phyloP scores from a whole-genome alignment of 2,797 vertebrate species.

The Gouania willdenowi region DNA sequence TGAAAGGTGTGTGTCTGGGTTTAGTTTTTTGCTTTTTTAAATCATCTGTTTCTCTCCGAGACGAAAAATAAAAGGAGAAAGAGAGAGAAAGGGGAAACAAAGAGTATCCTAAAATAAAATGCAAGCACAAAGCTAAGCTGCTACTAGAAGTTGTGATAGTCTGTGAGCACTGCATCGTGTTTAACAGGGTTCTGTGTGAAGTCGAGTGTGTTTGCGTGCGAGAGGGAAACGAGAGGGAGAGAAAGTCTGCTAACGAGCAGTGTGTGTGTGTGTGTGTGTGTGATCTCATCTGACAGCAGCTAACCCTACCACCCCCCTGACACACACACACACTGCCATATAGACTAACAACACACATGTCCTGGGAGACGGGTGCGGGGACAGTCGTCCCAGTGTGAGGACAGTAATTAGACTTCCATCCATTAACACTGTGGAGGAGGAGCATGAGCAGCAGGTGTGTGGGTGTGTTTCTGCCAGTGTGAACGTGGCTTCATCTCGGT shows the following conservation, averaged over 20 bases:
- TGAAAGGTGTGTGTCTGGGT: slow-evolving; percentile 58
- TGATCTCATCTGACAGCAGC: slow-evolving; percentile 59
- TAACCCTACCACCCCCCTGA: slow-evolving; percentile 38
- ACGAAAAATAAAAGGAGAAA: slow-evolving; percentile 9
- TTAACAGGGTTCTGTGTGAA: slow-evolving; percentile 42
- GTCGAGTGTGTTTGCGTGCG: slow-evolving; percentile 16
- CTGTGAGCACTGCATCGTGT: slow-evolving; percentile 15
- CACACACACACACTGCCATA: slow-evolving; percentile 17
- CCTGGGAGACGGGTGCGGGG: slow-evolving; percentile 68
- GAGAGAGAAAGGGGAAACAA: slow-evolving; percentile 17
- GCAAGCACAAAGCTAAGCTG: slow-evolving; percentile 1
- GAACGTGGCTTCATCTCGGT: slow-evolving; percentile 35
- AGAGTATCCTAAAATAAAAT: slow-evolving; percentile 28
- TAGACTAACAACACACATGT: slow-evolving; percentile 40
- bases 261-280: slow-evolving; percentile 37
- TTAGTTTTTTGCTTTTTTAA: slow-evolving; percentile 34
- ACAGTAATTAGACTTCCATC: slow-evolving; percentile 83
- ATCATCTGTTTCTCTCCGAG: slow-evolving; percentile 21
- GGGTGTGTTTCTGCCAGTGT: slow-evolving; percentile 46
- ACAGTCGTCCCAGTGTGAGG: slow-evolving; percentile 65
- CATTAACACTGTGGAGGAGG: slow-evolving; percentile 76
- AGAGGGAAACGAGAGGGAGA: slow-evolving; percentile 38
- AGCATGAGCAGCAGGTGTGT: slow-evolving; percentile 68
- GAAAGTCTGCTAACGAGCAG: slow-evolving; percentile 75
- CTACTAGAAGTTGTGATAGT: slow-evolving; percentile 22